These are phyloP conservation scores for Furnarius figulus DNA, from an alignment of 2,113 vertebrate species.

Conservation along the genomic window DNA sequence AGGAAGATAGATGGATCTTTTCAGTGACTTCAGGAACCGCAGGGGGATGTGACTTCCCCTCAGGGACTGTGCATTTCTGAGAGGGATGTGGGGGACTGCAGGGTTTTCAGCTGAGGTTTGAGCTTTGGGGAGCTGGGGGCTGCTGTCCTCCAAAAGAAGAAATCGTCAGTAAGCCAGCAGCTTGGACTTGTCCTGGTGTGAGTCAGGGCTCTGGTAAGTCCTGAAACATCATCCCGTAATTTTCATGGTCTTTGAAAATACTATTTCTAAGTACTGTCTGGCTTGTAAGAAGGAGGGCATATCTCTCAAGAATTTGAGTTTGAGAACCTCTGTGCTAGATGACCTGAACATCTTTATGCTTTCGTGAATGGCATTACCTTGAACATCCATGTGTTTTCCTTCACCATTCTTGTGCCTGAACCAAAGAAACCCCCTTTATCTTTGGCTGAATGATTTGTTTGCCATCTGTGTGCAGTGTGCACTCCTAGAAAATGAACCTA, in stretches of 20 bases:
- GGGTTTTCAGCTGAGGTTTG: neutral
- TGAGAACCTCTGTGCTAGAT: neutral
- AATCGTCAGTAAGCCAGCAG: rapidly evolving
- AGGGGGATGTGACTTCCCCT: neutral
- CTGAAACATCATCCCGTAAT: neutral
- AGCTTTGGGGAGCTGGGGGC: neutral
- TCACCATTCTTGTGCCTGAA: neutral
- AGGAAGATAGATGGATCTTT: neutral
- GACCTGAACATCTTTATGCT: neutral
- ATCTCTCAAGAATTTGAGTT: neutral
- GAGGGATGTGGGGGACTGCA: neutral
- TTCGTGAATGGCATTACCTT: neutral
- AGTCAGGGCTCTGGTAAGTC: neutral
- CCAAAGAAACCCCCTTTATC: neutral
- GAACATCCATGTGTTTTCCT: neutral
- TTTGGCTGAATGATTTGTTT: neutral
- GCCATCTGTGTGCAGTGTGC: neutral
- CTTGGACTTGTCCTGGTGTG: neutral
- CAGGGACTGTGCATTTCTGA: neutral
- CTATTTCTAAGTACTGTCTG: neutral
- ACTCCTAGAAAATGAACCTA: neutral
- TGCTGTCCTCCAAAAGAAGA: neutral
- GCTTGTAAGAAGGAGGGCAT: neutral
- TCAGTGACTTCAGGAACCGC: neutral
- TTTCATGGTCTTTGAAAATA: neutral